A percentile compares a stretch with the other conserved stretches of the same genome.
phyloP scores from a whole-genome alignment of 2,113 vertebrate species.

The Hippolais icterina region DNA sequence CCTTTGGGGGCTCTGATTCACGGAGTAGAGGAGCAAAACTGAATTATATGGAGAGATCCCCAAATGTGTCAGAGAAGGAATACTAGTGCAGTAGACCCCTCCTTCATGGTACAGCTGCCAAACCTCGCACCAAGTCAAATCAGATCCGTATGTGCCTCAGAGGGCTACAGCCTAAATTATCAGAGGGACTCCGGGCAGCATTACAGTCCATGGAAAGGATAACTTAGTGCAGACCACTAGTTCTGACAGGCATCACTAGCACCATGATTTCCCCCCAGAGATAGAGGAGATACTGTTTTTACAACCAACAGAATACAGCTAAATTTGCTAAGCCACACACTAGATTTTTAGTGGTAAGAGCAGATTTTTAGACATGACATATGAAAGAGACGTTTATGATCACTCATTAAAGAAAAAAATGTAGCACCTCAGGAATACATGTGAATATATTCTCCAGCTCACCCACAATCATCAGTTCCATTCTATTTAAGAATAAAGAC shows the following conservation, averaged over 20 bases:
- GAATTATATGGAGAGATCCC: not conserved
- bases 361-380: constrained; percentile 11
- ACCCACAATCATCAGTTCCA: not conserved
- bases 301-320: not conserved
- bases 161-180: not conserved
- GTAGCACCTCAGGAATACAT: constrained; percentile 18
- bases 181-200: not conserved
- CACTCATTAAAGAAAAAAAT: constrained; percentile 39
- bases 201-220: not conserved
- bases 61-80: not conserved
- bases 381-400: constrained; percentile 1
- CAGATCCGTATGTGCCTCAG: accelerated
- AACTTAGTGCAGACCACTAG: not conserved
- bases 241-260: not conserved
- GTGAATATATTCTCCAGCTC: constrained; percentile 14
- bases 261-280: not conserved
- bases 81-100: not conserved
- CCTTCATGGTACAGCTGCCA: not conserved
- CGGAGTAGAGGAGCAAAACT: not conserved
- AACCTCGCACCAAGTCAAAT: not conserved
- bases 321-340: not conserved
- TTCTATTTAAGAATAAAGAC: constrained; percentile 29
- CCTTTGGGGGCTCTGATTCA: not conserved
- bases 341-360: not conserved
- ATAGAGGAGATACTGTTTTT: not conserved